Percentiles rank a stretch among this genome's conserved stretches.
Evolutionary conservation across 1,140 invertebrate species (phyloP).

Genomic region (Harlomillsia oculata): DNA sequence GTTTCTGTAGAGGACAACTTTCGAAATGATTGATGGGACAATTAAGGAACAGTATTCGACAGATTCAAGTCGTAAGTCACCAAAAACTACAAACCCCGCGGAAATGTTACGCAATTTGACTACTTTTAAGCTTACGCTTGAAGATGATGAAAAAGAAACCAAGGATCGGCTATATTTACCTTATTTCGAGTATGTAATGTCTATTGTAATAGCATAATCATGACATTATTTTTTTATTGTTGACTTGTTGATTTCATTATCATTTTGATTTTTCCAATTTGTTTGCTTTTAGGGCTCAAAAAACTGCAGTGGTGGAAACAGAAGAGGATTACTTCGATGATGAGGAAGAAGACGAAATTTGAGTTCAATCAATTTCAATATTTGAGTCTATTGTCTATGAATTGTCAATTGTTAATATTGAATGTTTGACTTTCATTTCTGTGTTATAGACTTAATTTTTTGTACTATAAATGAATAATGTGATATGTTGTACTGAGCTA

Average conservation of each 20-base stretch:
- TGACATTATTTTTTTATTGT: background rate
- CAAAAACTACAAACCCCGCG: slow-evolving; percentile 1
- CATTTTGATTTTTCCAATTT: background rate
- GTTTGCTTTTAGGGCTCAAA: slow-evolving; percentile 24
- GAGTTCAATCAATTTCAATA: too few relatives aligned
- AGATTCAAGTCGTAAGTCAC: background rate
- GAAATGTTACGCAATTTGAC: slow-evolving; percentile 25
- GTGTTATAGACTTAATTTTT: too few relatives aligned
- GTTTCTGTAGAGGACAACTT: slow-evolving; percentile 8
- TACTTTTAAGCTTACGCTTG: slow-evolving; percentile 33
- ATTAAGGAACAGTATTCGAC: background rate
- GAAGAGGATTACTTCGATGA: slow-evolving; percentile 15
- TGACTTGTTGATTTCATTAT: background rate
- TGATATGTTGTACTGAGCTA: too few relatives aligned
- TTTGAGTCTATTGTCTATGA: too few relatives aligned
- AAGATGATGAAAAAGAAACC: slow-evolving; percentile 31
- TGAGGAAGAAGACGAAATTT: slow-evolving; percentile 30
- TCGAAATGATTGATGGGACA: slow-evolving; percentile 7
- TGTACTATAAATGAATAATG: too few relatives aligned
- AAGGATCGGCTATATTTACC: slow-evolving; percentile 28
- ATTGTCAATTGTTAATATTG: too few relatives aligned
- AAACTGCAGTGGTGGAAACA: slow-evolving; percentile 5
- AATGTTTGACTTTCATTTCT: too few relatives aligned
- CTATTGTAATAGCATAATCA: background rate
- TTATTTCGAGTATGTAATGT: slow-evolving; percentile 30